phyloP scores from a whole-genome alignment of 2,113 vertebrate genomes.

The Gadus macrocephalus region DNA sequence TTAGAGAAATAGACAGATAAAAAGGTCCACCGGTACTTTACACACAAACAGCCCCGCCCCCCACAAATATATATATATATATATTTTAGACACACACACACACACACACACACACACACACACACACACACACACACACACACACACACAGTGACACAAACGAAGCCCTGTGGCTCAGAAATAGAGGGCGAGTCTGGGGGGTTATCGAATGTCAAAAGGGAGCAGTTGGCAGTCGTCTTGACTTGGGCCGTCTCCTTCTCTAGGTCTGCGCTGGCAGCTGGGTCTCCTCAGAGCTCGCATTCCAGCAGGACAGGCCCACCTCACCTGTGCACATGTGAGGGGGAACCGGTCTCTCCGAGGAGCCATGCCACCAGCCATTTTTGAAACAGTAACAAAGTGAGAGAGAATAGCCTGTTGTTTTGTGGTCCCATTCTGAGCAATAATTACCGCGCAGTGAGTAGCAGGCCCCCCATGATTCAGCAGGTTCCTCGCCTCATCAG shows the following conservation, averaged over 20 bases:
- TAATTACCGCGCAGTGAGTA: not conserved
- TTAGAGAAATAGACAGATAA: not conserved
- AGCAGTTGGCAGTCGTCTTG: slow-evolving; percentile 66
- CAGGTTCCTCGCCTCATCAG: slow-evolving; percentile 47
- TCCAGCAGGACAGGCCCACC: slow-evolving; percentile 63
- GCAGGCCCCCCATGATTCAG: slow-evolving; percentile 51
- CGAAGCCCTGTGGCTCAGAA: slow-evolving; percentile 50
- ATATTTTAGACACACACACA: too few relatives aligned
- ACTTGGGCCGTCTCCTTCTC: slow-evolving; percentile 27
- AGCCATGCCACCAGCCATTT: not conserved
- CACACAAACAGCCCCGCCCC: too few relatives aligned
- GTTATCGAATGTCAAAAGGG: slow-evolving; percentile 62
- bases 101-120: too few relatives aligned
- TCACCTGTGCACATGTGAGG: slow-evolving; percentile 65
- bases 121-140: too few relatives aligned
- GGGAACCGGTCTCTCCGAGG: not conserved
- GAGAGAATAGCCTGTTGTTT: not conserved
- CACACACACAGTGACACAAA: slow-evolving; percentile 25
- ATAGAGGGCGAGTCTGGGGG: slow-evolving; percentile 43
- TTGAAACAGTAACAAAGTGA: too few relatives aligned
- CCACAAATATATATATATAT: too few relatives aligned
- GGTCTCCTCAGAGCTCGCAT: slow-evolving; percentile 66
- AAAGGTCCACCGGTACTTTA: too few relatives aligned
- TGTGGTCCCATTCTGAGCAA: not conserved
- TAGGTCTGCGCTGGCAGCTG: slow-evolving; percentile 65